These are phyloP conservation scores for Cherax quadricarinatus DNA, from an alignment of 1,140 invertebrate species.

Conservation along the genomic window DNA sequence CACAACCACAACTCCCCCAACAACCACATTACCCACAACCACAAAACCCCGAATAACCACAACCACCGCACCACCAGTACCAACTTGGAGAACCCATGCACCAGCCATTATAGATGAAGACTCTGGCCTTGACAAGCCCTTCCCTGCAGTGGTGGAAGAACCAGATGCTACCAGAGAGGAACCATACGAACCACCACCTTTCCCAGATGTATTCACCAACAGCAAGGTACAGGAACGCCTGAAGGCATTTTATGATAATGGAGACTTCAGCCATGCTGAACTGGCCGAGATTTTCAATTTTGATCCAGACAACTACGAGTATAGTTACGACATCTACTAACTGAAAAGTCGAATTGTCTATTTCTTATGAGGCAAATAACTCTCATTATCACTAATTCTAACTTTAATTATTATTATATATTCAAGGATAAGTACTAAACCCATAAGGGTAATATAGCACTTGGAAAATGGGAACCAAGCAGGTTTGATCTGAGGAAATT, in stretches of 20 bases:
- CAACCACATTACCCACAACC: not conserved
- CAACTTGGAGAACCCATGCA: too few relatives aligned
- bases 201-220: conserved; percentile 52
- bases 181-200: conserved; percentile 43
- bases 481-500: too few relatives aligned
- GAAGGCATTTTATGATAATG: conserved; percentile 47
- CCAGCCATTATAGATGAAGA: not conserved
- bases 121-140: too few relatives aligned
- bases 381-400: too few relatives aligned
- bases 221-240: conserved; percentile 20
- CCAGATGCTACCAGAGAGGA: conserved; percentile 29
- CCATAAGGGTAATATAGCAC: too few relatives aligned
- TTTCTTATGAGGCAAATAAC: too few relatives aligned
- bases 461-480: too few relatives aligned
- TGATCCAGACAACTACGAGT: conserved; percentile 57
- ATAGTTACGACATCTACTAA: conserved; percentile 14
- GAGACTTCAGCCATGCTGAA: conserved; percentile 51
- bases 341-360: not conserved
- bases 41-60: not conserved
- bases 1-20: not conserved
- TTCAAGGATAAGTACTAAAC: too few relatives aligned
- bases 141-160: not conserved
- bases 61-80: not conserved
- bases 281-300: conserved; percentile 46
- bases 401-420: too few relatives aligned